Evolutionary conservation across 2,888 invertebrate species (phyloP).

Genomic region (Autographa gamma): DNA sequence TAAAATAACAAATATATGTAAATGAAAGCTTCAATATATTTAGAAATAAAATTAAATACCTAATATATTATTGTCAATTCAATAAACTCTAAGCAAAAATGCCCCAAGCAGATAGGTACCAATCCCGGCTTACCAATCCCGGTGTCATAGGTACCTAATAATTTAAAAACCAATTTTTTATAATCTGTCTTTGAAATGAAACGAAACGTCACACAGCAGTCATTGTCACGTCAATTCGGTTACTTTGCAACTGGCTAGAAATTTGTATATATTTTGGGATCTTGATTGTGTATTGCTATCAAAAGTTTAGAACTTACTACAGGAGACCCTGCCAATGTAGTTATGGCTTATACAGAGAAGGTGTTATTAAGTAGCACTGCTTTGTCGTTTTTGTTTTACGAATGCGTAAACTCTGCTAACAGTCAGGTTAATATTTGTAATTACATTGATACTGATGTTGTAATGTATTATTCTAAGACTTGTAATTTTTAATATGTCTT

Average conservation of each 20-base stretch:
- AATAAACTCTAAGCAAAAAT: too few species aligned
- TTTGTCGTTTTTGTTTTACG: constrained; percentile 91
- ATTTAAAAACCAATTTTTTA: background rate
- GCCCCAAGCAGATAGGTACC: too few species aligned
- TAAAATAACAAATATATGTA: too few species aligned
- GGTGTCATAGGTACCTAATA: too few species aligned
- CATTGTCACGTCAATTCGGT: constrained; percentile 17
- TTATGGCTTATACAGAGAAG: constrained; percentile 84
- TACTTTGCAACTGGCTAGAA: constrained; percentile 8
- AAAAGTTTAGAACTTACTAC: background rate
- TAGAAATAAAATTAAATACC: too few species aligned
- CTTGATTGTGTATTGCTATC: constrained; percentile 8
- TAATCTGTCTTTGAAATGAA: constrained; percentile 6
- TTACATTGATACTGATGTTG: background rate
- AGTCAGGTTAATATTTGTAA: constrained; percentile 85
- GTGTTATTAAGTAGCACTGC: constrained; percentile 90
- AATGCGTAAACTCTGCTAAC: constrained; percentile 89
- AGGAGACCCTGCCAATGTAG: constrained; percentile 30
- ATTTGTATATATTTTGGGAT: constrained; percentile 41
- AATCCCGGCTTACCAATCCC: too few species aligned
- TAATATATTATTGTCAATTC: too few species aligned
- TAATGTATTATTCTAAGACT: background rate
- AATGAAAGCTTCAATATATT: too few species aligned
- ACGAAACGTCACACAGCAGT: constrained; percentile 5
- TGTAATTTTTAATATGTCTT: background rate